Evolutionary conservation across 2,113 vertebrate species (phyloP), one percentile per base, ranked within the genome.

Genomic region (Sinosuthora webbiana): DNA sequence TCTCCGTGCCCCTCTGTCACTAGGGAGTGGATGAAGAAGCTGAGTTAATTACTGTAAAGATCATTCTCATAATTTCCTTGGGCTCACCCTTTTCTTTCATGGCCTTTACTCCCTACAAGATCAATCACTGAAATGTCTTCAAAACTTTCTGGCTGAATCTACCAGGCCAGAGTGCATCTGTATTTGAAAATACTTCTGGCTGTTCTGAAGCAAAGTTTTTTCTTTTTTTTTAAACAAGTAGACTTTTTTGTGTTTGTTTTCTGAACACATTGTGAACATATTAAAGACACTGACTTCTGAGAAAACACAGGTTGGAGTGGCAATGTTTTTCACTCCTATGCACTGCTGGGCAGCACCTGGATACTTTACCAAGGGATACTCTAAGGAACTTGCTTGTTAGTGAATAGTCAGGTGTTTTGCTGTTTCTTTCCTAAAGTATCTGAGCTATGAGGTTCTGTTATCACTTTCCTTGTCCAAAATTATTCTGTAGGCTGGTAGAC

Each of bases 1-100:
- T 99, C 99, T 59, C 99, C 99, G 0, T 99, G 98, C 20, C 98
- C 98, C 89, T 99, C 99, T 96, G 99, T 99, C 87, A 98, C 99
- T 99, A 90, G 57, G 79, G 91, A 96, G 93, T 37, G 85, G 80
- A 93, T 63, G 83, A 89, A 96, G 83, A 93, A 89, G 80, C 31
- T 28, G 52, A 86, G 49, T 97, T 96, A 94, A 95, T 78, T 39
- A 56, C 31, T 55, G 37, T 41, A 52, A 73, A 78, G 53, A 85
- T 56, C 15, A 44, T 53, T 79, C n/a, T 39, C 35, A 41, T 19
- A 1, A 23, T 64, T 82, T 37, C 30, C 30, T 52, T 16, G 39
- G 35, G 55, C 27, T 93, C n/a, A 70, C 21, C 7, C 50, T 77
- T 70, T 74, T 81, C 37, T 69, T 62, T 52, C 70, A 37, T 2